These are phyloP conservation scores for Oscheius sp. DNA, from an alignment of 1,140 invertebrate species.

Conservation along the genomic window DNA sequence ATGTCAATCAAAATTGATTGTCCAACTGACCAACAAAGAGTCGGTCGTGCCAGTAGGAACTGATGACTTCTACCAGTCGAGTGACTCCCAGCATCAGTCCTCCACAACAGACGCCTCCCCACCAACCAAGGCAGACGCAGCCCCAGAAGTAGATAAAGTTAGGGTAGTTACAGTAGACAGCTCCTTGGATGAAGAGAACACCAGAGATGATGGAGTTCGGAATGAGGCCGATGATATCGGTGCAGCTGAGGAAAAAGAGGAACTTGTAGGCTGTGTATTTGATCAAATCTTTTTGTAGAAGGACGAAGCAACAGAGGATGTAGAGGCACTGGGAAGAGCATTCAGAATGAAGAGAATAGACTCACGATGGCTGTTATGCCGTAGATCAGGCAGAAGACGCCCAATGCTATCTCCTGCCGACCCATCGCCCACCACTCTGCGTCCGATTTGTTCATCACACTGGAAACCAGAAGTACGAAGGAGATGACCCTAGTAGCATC, in stretches of 20 bases:
- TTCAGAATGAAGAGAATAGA: background rate
- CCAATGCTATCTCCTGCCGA: background rate
- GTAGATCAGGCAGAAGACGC: background rate
- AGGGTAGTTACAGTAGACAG: background rate
- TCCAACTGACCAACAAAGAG: background rate
- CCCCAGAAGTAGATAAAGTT: constrained; percentile 12
- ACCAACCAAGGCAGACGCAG: constrained; percentile 4
- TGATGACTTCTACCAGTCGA: background rate
- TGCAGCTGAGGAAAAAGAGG: constrained; percentile 4
- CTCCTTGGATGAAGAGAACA: background rate
- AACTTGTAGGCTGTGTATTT: constrained; percentile 7
- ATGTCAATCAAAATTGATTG: background rate
- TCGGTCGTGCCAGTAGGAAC: background rate
- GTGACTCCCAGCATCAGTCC: background rate
- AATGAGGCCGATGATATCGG: background rate
- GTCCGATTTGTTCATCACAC: background rate
- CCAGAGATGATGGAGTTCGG: constrained; percentile 1
- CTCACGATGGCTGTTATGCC: background rate
- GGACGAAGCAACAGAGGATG: background rate
- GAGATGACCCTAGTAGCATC: no score
- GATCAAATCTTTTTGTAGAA: background rate
- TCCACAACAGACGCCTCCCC: constrained; percentile 1
- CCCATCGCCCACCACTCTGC: background rate
- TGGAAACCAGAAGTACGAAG: no score
- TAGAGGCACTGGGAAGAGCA: background rate